Evolutionary conservation across 2,113 vertebrate species (phyloP), one percentile per base, ranked within the genome.

Genomic region (Halichoeres trimaculatus): DNA sequence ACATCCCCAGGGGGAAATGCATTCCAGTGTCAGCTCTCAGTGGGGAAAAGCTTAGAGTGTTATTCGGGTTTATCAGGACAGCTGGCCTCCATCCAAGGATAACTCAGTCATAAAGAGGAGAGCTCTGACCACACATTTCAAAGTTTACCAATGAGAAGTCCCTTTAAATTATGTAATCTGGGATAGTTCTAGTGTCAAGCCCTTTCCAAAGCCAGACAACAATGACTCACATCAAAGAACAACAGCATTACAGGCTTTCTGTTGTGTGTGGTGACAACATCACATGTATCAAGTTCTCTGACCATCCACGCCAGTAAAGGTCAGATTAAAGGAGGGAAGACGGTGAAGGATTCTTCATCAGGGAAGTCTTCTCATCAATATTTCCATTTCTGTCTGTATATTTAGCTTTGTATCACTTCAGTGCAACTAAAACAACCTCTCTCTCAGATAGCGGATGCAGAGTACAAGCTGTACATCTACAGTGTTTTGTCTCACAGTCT

Each of bases 31-130:
- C 38, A 20, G 40, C 52, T 43, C 54, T 26, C 30, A 22, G 41
- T 38, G 20, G 52, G 51, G 50, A 65, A 83, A 83, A 76, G 76
- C 79, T 77, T 51, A 74, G 48, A 71, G 70, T 45, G 78, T 81
- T 80, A 88, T 90, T 47, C 0, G 4, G 67, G 75, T 86, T 86
- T 79, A 85, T 87, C 70, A 58, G 68, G 14, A 77, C 8, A 38
- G 30, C 69, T 90, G 84, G 81, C 41, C 1, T 38, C 34, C 22
- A 13, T 70, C 70, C 75, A 85, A 74, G 40, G 78, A 74, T 66
- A 74, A 80, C 53, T 79, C 52, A 19, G 57, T 57, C 76, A 76
- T 74, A 77, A 81, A 81, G 30, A 72, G 38, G 64, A 43, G 55
- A 59, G 34, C 30, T 68, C 23, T 56, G 61, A 62, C 26, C 0